These are phyloP conservation scores for Callopanchax toddi DNA, from an alignment of 2,113 vertebrate species.

Conservation along the genomic window DNA sequence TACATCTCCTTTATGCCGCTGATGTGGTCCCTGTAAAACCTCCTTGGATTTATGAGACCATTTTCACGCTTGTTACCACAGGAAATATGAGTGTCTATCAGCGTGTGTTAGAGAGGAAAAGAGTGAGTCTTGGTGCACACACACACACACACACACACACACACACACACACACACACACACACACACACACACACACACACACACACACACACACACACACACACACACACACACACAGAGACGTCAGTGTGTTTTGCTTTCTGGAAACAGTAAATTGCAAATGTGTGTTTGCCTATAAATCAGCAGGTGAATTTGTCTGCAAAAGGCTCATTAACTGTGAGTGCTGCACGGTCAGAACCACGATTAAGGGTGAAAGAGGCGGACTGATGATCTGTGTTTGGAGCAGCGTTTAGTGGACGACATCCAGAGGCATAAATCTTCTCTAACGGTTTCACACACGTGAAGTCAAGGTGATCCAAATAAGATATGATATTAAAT, in stretches of 20 bases:
- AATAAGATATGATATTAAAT: no score
- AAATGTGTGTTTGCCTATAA: constrained; percentile 19
- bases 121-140: not conserved
- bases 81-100: constrained; percentile 75
- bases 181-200: no score
- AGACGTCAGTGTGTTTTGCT: constrained; percentile 52
- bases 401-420: constrained; percentile 10
- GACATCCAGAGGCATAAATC: constrained; percentile 6
- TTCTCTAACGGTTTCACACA: not conserved
- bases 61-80: constrained; percentile 76
- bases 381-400: constrained; percentile 13
- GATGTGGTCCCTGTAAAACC: constrained; percentile 68
- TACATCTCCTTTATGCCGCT: constrained; percentile 71
- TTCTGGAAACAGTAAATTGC: constrained; percentile 56
- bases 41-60: constrained; percentile 76
- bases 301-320: constrained; percentile 26
- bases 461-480: no score
- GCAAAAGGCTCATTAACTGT: constrained; percentile 25
- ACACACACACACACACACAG: no score
- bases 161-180: no score
- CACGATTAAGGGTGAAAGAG: constrained; percentile 7
- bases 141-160: no score
- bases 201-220: no score
- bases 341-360: constrained; percentile 7
- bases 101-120: constrained; percentile 58